A percentile compares a stretch with the other conserved stretches of the same genome.
phyloP scores from a whole-genome alignment of 2,113 vertebrate genomes.

The Rutilus rutilus region DNA sequence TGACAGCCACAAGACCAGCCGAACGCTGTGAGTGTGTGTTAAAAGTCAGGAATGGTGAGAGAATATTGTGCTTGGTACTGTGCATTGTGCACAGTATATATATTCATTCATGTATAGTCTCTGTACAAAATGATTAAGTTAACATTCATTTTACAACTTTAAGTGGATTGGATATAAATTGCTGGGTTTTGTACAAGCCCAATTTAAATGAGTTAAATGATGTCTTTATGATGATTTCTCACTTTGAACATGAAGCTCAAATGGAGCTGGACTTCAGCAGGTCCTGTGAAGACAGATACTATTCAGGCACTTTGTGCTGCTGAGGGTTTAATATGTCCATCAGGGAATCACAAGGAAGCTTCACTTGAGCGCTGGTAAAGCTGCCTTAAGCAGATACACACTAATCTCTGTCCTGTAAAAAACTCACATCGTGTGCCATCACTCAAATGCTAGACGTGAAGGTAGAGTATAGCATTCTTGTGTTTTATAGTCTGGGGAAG shows the following conservation, averaged over 20 bases:
- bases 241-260: not conserved
- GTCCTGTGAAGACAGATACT: not conserved
- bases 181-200: too few relatives aligned
- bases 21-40: too few relatives aligned
- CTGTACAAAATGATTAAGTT: too few relatives aligned
- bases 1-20: too few relatives aligned
- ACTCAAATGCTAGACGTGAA: slow-evolving; percentile 31
- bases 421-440: slow-evolving; percentile 21
- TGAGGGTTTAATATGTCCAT: slow-evolving; percentile 36
- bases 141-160: too few relatives aligned
- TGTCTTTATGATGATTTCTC: too few relatives aligned
- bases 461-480: slow-evolving; percentile 23
- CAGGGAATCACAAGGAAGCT: slow-evolving; percentile 6
- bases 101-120: too few relatives aligned
- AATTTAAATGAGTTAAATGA: too few relatives aligned
- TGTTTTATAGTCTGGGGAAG: slow-evolving; percentile 44
- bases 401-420: not conserved
- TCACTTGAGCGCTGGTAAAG: slow-evolving; percentile 29
- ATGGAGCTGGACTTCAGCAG: not conserved
- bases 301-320: slow-evolving; percentile 10
- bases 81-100: too few relatives aligned
- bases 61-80: too few relatives aligned
- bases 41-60: too few relatives aligned
- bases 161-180: too few relatives aligned
- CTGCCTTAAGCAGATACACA: slow-evolving; percentile 23